phyloP scores from a whole-genome alignment of 2,797 vertebrate genomes.

The Monodelphis domestica region DNA sequence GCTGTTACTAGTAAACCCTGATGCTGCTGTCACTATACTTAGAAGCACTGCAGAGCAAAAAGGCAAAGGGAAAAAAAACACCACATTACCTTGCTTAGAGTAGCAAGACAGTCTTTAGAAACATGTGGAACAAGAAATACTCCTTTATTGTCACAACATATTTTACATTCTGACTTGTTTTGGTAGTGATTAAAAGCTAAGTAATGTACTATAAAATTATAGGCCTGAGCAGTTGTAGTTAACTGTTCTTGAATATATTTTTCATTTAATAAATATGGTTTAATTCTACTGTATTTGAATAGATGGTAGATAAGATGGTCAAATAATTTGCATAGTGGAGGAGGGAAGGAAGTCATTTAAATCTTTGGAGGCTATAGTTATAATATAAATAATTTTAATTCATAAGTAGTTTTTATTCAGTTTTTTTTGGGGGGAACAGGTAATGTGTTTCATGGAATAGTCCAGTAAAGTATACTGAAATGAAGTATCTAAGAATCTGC shows the following conservation, averaged over 20 bases:
- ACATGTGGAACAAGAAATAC: constrained; percentile 79
- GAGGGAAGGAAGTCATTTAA: constrained; percentile 26
- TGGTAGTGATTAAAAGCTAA: constrained; percentile 60
- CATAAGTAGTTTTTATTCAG: neutral
- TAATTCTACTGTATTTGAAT: constrained; percentile 36
- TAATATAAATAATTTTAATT: constrained; percentile 14
- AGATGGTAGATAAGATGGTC: constrained; percentile 47
- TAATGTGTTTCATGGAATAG: neutral
- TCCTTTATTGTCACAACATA: constrained; percentile 67
- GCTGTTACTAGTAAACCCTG: constrained; percentile 89
- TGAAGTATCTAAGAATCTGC: neutral
- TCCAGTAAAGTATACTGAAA: constrained; percentile 26
- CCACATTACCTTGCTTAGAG: constrained; percentile 50
- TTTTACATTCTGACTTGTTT: constrained; percentile 79
- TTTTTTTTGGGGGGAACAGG: constrained; percentile 8
- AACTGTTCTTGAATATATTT: constrained; percentile 29
- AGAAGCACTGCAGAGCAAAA: constrained; percentile 85
- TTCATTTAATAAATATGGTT: constrained; percentile 45
- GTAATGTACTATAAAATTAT: constrained; percentile 27
- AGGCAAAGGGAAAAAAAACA: constrained; percentile 59
- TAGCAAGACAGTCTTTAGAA: constrained; percentile 73
- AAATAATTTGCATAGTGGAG: constrained; percentile 32
- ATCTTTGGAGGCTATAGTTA: constrained; percentile 31
- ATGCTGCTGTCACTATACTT: constrained; percentile 90
- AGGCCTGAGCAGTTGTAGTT: constrained; percentile 34